Evolutionary conservation across 64 coral and sea anemone species (phyloP), one percentile per base, ranked within the genome.

Genomic region (Montipora capricornis): DNA sequence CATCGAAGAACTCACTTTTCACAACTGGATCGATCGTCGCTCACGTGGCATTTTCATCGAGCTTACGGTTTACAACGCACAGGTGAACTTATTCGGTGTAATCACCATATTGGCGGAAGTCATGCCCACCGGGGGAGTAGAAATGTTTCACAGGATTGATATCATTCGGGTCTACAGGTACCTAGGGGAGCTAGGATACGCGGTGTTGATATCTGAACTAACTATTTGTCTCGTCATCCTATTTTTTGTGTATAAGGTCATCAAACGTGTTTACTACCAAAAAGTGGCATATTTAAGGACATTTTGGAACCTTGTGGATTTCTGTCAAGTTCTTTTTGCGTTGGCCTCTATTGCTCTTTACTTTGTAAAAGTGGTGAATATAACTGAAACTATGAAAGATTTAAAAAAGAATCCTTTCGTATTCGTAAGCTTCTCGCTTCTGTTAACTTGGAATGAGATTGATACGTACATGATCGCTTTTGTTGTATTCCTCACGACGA

Each of bases 291-390:
- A 67, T 68, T 94, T 97, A 74, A 94, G 29, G 71, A 69, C 16
- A 6, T 97, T 97, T 59, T 97, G 95, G 95, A 94, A 97, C 64
- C 94, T 93, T 68, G 71, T 97, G 5, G 93, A 90, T 47, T 22
- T 94, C 6, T 47, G 94, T 10, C 92, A 97, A 81, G 92, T 94
- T 11, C 16, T 94, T 69, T 97, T 97, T 52, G 92, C 90, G 17
- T 71, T 97, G 1, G 69, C 91, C 1, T 91, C 92, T 4, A 74
- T 90, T 47, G 76, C 81, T 62, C 12, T 97, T 49, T 97, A 97
- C 50, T 97, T 97, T 71, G 84, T 94, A 24, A 93, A 93, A 58
- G 78, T 93, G 83, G 82, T 59, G 24, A 68, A 49, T 44, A 50
- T 93, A 1, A 68, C 78, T 20, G 76, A 47, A 51, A 93, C 82